Percentiles rank a stretch among this genome's conserved stretches.
phyloP scores from a whole-genome alignment of 1,140 invertebrate genomes.

The Caerostris extrusa region DNA sequence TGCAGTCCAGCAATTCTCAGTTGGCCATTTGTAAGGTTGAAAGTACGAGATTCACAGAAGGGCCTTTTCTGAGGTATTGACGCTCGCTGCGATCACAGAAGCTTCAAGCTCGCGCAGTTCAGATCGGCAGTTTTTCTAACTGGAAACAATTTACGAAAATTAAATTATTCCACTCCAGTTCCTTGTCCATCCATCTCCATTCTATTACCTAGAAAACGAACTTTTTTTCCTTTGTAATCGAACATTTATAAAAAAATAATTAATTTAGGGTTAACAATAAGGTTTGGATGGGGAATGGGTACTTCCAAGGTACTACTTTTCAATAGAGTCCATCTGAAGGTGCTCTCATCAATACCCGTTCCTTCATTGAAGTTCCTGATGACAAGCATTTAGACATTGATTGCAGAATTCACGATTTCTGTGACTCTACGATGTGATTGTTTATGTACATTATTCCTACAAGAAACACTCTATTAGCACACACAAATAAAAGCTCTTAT shows the following conservation, averaged over 20 bases:
- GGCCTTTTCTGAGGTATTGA: background rate
- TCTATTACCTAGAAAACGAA: too few species aligned
- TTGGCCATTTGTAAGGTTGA: background rate
- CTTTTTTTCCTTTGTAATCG: background rate
- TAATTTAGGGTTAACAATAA: background rate
- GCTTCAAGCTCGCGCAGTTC: slow-evolving; percentile 43
- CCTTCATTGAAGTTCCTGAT: background rate
- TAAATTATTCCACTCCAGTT: background rate
- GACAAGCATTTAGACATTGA: background rate
- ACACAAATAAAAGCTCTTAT: slow-evolving; percentile 20
- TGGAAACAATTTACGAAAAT: background rate
- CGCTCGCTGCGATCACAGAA: slow-evolving; percentile 52
- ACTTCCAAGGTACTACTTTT: too few species aligned
- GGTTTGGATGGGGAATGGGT: too few species aligned
- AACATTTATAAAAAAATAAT: background rate
- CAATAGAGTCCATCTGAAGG: background rate
- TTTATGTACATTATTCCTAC: slow-evolving; percentile 10
- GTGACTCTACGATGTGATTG: background rate
- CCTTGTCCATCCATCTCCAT: background rate
- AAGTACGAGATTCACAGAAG: background rate
- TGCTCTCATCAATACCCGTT: background rate
- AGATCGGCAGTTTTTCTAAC: background rate
- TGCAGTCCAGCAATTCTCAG: background rate
- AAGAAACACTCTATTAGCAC: background rate
- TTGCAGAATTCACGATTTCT: background rate